Evolutionary conservation across 2,888 invertebrate species (phyloP).

Genomic region (Antheraea yamamai): DNA sequence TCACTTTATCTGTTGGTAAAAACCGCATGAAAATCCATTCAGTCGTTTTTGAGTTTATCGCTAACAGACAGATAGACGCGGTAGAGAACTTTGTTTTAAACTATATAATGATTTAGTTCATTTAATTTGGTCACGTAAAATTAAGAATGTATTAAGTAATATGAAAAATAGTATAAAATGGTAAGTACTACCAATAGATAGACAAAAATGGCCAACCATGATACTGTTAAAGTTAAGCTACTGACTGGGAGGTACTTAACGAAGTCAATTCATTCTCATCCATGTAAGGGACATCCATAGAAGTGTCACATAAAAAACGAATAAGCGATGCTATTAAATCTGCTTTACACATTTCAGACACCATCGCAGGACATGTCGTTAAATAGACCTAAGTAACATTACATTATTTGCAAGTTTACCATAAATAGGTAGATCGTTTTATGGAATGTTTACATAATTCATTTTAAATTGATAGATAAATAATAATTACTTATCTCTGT

Average conservation of each 20-base stretch:
- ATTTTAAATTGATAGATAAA: not conserved
- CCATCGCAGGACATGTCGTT: conserved; percentile 52
- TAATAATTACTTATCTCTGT: not conserved
- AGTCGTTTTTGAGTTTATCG: no score
- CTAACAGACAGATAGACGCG: no score
- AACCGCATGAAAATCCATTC: no score
- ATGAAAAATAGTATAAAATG: not conserved
- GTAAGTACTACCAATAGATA: not conserved
- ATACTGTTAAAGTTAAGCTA: not conserved
- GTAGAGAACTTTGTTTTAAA: no score
- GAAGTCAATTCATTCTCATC: conserved; percentile 22
- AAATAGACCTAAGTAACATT: conserved; percentile 44
- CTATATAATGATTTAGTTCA: no score
- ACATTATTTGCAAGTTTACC: not conserved
- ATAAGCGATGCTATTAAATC: conserved; percentile 59
- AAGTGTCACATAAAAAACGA: conserved; percentile 38
- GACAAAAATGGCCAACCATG: not conserved
- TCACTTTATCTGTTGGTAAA: no score
- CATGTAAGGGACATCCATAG: conserved; percentile 20
- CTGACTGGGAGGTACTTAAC: conserved; percentile 14
- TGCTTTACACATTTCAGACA: conserved; percentile 35
- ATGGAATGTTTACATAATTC: not conserved
- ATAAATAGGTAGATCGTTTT: not conserved
- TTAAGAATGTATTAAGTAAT: not conserved
- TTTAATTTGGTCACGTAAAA: no score